phyloP scores from a whole-genome alignment of 2,888 invertebrate genomes.

The Dromius quadrimaculatus region DNA sequence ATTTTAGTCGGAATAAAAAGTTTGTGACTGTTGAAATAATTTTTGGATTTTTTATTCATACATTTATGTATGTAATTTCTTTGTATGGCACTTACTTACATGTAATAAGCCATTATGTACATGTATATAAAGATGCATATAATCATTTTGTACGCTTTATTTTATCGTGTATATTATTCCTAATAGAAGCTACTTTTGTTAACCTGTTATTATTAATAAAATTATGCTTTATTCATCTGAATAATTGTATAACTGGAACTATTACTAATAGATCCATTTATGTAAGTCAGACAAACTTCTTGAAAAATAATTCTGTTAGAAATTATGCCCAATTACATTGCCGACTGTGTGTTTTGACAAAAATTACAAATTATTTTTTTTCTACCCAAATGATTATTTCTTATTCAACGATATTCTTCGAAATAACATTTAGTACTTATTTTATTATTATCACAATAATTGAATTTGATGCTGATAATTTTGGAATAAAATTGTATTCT shows the following conservation, averaged over 20 bases:
- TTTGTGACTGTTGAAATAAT: slow-evolving; percentile 10
- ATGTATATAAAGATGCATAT: slow-evolving; percentile 36
- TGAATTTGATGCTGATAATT: slow-evolving; percentile 27
- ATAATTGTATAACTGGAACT: slow-evolving; percentile 12
- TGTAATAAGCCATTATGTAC: not conserved
- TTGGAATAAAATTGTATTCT: slow-evolving; percentile 35
- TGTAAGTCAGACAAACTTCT: not conserved
- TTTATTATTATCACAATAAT: slow-evolving; percentile 32
- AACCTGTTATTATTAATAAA: slow-evolving; percentile 29
- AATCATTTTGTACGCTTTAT: slow-evolving; percentile 30
- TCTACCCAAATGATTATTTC: slow-evolving; percentile 7
- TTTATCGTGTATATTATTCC: slow-evolving; percentile 23
- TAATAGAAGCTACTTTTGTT: slow-evolving; percentile 24
- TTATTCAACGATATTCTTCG: slow-evolving; percentile 34
- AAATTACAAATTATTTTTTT: slow-evolving; percentile 12
- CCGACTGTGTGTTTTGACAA: not conserved
- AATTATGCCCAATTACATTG: slow-evolving; percentile 18
- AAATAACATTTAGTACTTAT: slow-evolving; percentile 38
- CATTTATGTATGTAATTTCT: slow-evolving; percentile 30
- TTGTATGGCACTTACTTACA: slow-evolving; percentile 33
- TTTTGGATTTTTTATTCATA: slow-evolving; percentile 20
- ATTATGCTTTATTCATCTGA: slow-evolving; percentile 20
- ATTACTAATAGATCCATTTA: not conserved
- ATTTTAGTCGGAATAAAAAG: slow-evolving; percentile 1
- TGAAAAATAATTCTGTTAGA: not conserved